Evolutionary conservation across 2,888 invertebrate species (phyloP).

Genomic region (Mesoligia furuncula): DNA sequence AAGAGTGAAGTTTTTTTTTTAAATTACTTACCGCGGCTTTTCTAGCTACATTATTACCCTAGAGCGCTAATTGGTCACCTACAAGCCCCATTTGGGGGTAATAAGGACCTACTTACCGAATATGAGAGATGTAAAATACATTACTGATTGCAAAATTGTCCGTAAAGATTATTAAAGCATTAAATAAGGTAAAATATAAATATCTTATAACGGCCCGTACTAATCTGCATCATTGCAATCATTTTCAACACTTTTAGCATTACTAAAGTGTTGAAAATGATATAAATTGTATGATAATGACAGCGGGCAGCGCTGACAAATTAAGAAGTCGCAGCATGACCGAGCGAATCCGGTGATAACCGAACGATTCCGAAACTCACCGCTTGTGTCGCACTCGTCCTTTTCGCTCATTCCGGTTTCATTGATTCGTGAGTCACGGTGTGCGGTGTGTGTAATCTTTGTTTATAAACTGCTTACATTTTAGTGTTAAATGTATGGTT

Average conservation of each 20-base stretch:
- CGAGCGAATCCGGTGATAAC: conserved; percentile 37
- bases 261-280: background rate
- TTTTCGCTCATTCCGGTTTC: conserved; percentile 19
- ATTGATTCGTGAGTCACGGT: conserved; percentile 17
- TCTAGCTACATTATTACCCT: too few relatives aligned
- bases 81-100: too few relatives aligned
- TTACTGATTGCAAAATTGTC: background rate
- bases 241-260: too few relatives aligned
- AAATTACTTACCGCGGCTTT: too few relatives aligned
- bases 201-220: background rate
- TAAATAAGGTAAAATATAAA: background rate
- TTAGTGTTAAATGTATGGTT: background rate
- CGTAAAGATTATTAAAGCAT: background rate
- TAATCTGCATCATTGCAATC: too few relatives aligned
- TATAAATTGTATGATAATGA: background rate
- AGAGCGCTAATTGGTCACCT: too few relatives aligned
- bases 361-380: conserved; percentile 47
- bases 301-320: background rate
- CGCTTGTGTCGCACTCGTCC: background rate
- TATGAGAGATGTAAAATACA: too few relatives aligned
- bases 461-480: background rate
- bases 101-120: too few relatives aligned
- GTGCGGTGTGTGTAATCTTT: conserved; percentile 1
- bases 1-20: too few relatives aligned
- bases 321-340: background rate